phyloP scores from a whole-genome alignment of 2,888 invertebrate species.

The Atrina japonica region DNA sequence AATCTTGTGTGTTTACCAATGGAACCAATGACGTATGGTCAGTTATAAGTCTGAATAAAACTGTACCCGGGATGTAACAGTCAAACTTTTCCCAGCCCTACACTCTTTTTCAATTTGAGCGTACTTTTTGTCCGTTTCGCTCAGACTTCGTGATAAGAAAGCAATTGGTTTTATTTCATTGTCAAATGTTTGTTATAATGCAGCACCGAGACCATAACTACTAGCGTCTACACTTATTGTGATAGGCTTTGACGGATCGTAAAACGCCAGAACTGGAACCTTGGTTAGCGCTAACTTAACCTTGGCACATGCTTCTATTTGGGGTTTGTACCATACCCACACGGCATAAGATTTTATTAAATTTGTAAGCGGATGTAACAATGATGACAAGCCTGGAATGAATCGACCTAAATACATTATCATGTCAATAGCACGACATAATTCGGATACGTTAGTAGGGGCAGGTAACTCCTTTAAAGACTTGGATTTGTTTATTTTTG shows the following conservation, averaged over 20 bases:
- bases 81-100: slow-evolving; percentile 31
- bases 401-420: slow-evolving; percentile 21
- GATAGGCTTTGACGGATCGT: slow-evolving; percentile 19
- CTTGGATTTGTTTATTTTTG: too few species aligned
- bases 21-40: slow-evolving; percentile 58
- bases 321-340: slow-evolving; percentile 19
- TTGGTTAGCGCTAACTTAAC: slow-evolving; percentile 15
- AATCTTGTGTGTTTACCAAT: slow-evolving; percentile 46
- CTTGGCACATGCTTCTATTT: slow-evolving; percentile 6
- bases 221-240: slow-evolving; percentile 13
- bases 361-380: slow-evolving; percentile 10
- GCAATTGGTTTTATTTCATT: slow-evolving; percentile 12
- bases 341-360: slow-evolving; percentile 8
- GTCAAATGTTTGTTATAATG: slow-evolving; percentile 11
- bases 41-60: slow-evolving; percentile 43
- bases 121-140: slow-evolving; percentile 12
- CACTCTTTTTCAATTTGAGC: slow-evolving; percentile 31
- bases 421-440: slow-evolving; percentile 19
- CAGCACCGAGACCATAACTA: slow-evolving; percentile 16
- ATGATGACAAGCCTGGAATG: slow-evolving; percentile 20
- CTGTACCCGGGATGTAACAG: slow-evolving; percentile 45
- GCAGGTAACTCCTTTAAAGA: slow-evolving; percentile 3
- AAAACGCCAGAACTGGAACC: slow-evolving; percentile 17
- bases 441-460: neutral
- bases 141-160: slow-evolving; percentile 18